Percentiles rank a stretch among this genome's conserved stretches.
Conservation (phyloP, 2,797 vertebrate species). For the Botia almorhae region DNA sequence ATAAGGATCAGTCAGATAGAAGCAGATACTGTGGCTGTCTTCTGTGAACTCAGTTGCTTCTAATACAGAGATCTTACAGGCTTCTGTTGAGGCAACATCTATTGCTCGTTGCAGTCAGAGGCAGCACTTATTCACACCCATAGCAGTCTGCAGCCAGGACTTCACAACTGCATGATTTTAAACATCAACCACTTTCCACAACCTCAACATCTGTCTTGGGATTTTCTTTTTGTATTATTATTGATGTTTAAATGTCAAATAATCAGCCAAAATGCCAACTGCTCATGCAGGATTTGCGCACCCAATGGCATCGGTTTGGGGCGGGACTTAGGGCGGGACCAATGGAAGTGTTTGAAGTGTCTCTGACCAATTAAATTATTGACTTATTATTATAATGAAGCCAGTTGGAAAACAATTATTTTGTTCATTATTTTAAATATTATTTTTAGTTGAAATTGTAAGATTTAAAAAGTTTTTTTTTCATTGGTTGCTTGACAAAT, state of each 20-base stretch:
- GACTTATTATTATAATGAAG: too few species aligned
- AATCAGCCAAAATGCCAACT: neutral
- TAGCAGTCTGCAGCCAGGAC: neutral
- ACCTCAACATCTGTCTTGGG: neutral
- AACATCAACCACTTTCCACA: slow-evolving; percentile 5
- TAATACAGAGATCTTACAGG: slow-evolving; percentile 10
- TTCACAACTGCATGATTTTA: neutral
- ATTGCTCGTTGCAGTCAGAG: slow-evolving; percentile 25
- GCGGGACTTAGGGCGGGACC: slow-evolving; percentile 35
- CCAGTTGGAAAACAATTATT: too few species aligned
- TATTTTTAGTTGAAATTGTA: too few species aligned
- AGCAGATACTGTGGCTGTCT: neutral
- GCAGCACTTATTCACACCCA: slow-evolving; percentile 1
- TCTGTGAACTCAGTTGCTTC: slow-evolving; percentile 14
- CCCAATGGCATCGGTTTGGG: neutral
- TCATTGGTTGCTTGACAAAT: too few species aligned
- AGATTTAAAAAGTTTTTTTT: too few species aligned
- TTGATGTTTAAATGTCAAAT: neutral
- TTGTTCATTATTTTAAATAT: too few species aligned
- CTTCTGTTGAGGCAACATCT: slow-evolving; percentile 21
- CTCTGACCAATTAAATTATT: too few species aligned
- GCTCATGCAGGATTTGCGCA: neutral
- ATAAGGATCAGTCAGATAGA: slow-evolving; percentile 59
- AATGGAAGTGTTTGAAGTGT: too few species aligned
- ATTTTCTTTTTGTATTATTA: neutral